Conservation (phyloP, 2,888 invertebrate genomes). For the Macropis europaea region DNA sequence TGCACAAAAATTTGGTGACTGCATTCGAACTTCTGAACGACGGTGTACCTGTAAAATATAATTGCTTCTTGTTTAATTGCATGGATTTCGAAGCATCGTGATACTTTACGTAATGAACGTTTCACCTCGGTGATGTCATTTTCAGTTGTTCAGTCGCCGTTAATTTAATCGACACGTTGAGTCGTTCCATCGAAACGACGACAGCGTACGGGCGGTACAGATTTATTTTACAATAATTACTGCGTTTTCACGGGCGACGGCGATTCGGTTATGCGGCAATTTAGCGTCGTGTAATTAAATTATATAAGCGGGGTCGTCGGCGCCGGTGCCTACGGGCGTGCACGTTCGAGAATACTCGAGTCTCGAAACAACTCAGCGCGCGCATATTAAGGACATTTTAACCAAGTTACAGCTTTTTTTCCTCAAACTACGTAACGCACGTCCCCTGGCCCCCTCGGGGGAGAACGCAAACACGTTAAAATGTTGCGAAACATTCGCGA, state of each 20-base stretch:
- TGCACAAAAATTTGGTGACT: too few relatives aligned
- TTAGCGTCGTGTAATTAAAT: constrained; percentile 57
- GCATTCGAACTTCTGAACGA: too few relatives aligned
- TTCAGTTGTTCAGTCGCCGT: background rate
- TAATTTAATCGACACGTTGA: background rate
- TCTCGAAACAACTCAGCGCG: constrained; percentile 16
- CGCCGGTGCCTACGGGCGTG: constrained; percentile 23
- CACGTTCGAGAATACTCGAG: constrained; percentile 5
- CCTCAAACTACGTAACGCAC: too few relatives aligned
- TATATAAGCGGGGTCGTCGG: constrained; percentile 28
- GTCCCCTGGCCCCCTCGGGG: too few relatives aligned
- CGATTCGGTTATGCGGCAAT: constrained; percentile 56
- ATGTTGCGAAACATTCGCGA: background rate
- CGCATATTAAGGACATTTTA: background rate
- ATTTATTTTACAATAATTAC: constrained; percentile 31
- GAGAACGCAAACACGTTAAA: background rate
- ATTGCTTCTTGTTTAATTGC: background rate
- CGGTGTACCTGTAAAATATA: background rate
- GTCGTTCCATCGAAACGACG: background rate
- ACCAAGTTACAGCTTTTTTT: too few relatives aligned
- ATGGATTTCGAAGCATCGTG: background rate
- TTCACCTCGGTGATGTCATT: background rate
- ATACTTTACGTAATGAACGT: background rate
- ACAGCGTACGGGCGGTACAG: constrained; percentile 1
- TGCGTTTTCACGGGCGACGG: constrained; percentile 42